These are phyloP conservation scores for Pelecanus crispus DNA, from an alignment of 2,113 vertebrate genomes.

Conservation along the genomic window DNA sequence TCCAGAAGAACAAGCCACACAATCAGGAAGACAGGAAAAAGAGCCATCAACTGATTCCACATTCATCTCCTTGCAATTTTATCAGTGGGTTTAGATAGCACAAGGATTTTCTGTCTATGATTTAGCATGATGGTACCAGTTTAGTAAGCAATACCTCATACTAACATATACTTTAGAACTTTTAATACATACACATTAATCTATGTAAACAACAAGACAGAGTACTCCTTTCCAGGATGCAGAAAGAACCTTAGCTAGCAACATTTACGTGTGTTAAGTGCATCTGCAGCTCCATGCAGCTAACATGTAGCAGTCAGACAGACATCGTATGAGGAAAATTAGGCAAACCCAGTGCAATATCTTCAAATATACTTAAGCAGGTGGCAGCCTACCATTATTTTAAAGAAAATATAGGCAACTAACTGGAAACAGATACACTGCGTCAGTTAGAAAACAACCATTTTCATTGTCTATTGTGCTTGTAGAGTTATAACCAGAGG, in stretches of 20 bases:
- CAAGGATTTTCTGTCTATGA: not conserved
- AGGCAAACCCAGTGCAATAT: not conserved
- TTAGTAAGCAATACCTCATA: not conserved
- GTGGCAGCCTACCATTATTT: not conserved
- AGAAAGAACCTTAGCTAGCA: not conserved
- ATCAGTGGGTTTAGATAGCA: not conserved
- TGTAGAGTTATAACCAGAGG: not conserved
- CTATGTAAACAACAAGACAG: not conserved
- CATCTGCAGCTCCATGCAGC: not conserved
- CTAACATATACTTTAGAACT: not conserved
- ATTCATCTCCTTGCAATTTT: not conserved
- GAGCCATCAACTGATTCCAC: not conserved
- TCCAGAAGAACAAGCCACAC: not conserved
- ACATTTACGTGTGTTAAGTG: accelerated
- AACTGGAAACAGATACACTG: not conserved
- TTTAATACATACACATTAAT: not conserved
- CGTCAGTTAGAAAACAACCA: not conserved
- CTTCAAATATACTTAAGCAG: not conserved
- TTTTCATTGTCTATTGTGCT: not conserved
- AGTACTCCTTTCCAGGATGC: not conserved
- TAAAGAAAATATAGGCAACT: not conserved
- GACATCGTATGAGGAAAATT: not conserved
- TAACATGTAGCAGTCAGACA: not conserved
- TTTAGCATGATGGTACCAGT: not conserved
- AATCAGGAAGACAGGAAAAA: not conserved